These are phyloP conservation scores for Plebejus argus DNA, from an alignment of 2,888 invertebrate genomes.

Conservation along the genomic window DNA sequence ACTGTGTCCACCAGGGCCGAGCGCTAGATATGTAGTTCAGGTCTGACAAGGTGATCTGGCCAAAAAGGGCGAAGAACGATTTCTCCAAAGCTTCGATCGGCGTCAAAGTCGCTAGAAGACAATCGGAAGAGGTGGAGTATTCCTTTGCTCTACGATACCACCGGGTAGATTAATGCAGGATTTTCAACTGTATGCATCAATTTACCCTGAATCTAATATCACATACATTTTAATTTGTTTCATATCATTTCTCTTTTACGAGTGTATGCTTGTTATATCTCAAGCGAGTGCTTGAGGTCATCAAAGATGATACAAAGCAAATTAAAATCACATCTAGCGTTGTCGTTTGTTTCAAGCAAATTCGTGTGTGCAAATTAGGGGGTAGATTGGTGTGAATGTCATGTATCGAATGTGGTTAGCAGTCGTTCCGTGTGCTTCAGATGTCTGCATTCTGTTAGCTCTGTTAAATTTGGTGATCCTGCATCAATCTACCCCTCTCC, in stretches of 20 bases:
- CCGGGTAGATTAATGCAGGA: slow-evolving; percentile 64
- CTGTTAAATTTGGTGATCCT: slow-evolving; percentile 37
- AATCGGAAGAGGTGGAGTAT: slow-evolving; percentile 57
- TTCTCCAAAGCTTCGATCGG: slow-evolving; percentile 97
- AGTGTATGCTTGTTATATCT: not conserved
- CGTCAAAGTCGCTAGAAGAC: slow-evolving; percentile 89
- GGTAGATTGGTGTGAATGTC: slow-evolving; percentile 62
- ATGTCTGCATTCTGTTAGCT: slow-evolving; percentile 2
- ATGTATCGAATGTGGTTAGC: slow-evolving; percentile 34
- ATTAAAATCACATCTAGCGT: slow-evolving; percentile 23
- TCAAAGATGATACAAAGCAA: slow-evolving; percentile 11
- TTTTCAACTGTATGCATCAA: slow-evolving; percentile 33
- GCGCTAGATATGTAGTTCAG: slow-evolving; percentile 86
- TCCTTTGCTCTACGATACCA: slow-evolving; percentile 54
- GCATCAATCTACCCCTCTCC: slow-evolving; percentile 70
- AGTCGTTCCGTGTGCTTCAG: slow-evolving; percentile 31
- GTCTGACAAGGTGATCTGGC: slow-evolving; percentile 93
- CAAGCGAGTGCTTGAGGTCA: not conserved
- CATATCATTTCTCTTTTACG: slow-evolving; percentile 24
- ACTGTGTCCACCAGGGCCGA: slow-evolving; percentile 91
- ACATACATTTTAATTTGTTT: slow-evolving; percentile 26
- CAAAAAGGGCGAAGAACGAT: slow-evolving; percentile 98
- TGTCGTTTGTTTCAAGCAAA: slow-evolving; percentile 31
- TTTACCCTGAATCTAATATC: slow-evolving; percentile 34
- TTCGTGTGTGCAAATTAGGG: slow-evolving; percentile 49